Conservation (phyloP, 1,140 invertebrate species). For the Nasonia longicornis region DNA sequence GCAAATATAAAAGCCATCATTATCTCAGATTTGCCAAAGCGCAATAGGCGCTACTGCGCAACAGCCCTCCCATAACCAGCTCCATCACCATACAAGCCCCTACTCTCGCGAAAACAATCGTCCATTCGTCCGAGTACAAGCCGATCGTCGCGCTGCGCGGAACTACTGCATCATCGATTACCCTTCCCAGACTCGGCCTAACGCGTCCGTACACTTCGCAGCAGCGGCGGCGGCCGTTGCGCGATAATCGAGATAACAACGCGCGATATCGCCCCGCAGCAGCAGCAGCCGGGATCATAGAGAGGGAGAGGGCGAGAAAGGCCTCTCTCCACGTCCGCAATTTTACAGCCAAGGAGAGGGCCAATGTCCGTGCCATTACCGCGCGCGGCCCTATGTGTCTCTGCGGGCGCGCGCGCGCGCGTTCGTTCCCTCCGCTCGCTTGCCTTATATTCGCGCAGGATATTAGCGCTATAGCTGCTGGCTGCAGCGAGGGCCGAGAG, state of each 20-base stretch:
- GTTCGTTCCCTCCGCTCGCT: background rate
- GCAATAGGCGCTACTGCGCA: background rate
- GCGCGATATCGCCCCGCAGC: background rate
- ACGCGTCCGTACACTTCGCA: background rate
- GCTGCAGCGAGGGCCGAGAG: background rate
- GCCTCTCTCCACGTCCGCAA: conserved; percentile 13
- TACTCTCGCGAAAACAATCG: background rate
- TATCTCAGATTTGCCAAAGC: background rate
- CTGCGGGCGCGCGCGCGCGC: background rate
- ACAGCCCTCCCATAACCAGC: background rate
- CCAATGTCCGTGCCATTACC: conserved; percentile 25
- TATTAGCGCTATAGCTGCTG: background rate
- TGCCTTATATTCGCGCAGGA: conserved; percentile 9
- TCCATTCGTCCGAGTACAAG: background rate
- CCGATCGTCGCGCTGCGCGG: background rate
- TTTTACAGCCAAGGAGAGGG: conserved; percentile 35
- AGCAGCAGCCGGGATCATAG: background rate
- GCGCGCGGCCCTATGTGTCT: too few relatives aligned
- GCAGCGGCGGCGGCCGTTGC: background rate
- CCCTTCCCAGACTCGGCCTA: background rate
- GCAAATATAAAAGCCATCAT: background rate
- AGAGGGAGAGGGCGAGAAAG: background rate
- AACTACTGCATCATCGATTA: conserved; percentile 26
- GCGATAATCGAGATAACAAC: conserved; percentile 30
- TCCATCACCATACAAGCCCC: background rate